phyloP scores from a whole-genome alignment of 2,797 vertebrate genomes.

The Xenops minutus region DNA sequence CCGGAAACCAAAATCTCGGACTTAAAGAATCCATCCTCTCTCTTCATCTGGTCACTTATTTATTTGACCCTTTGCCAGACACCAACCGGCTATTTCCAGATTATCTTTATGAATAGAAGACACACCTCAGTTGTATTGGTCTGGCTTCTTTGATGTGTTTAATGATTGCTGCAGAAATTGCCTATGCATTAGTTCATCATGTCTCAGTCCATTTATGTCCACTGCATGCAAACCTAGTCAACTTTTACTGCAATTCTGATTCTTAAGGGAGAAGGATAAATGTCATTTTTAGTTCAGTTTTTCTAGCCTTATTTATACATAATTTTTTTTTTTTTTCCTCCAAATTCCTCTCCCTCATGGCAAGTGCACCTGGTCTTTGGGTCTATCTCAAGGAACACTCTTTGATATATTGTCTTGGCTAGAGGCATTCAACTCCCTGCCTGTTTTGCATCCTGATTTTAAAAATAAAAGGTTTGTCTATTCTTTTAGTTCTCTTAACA shows the following conservation, averaged over 20 bases:
- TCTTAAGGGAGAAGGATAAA: not conserved
- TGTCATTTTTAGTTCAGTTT: not conserved
- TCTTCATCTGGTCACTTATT: not conserved
- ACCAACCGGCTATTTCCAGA: not conserved
- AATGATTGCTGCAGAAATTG: not conserved
- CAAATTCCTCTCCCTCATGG: not conserved
- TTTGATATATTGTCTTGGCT: conserved; percentile 16
- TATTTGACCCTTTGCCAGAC: not conserved
- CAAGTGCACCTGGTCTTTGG: not conserved
- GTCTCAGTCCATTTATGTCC: not conserved
- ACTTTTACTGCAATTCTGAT: not conserved
- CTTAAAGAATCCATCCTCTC: not conserved
- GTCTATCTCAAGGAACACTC: not conserved
- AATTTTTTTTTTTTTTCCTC: not conserved
- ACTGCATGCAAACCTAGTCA: not conserved
- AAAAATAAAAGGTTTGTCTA: not conserved
- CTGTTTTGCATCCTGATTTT: not conserved
- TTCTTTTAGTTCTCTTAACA: conserved; percentile 30
- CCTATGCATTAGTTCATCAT: not conserved
- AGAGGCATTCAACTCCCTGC: not conserved
- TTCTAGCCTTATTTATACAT: not conserved
- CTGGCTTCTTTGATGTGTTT: not conserved
- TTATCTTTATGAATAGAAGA: not conserved
- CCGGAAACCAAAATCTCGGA: not conserved
- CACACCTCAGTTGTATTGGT: not conserved